phyloP scores from a whole-genome alignment of 2,113 vertebrate species.

The Petroica traversi region DNA sequence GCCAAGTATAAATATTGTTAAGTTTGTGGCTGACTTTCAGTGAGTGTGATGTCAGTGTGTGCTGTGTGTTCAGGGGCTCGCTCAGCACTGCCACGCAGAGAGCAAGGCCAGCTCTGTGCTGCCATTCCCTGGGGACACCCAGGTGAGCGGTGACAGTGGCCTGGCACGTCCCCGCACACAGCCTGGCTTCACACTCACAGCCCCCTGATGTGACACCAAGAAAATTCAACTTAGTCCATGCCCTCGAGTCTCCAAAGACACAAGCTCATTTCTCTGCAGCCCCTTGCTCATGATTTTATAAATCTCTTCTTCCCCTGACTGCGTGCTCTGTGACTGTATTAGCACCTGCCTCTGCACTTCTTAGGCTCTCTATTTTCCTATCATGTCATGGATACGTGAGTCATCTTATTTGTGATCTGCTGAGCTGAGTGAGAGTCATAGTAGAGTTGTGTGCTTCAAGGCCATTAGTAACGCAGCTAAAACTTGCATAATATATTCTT shows the following conservation, averaged over 20 bases:
- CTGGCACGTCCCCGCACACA: neutral
- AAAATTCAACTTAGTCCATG: neutral
- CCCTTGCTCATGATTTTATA: neutral
- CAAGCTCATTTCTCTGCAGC: neutral
- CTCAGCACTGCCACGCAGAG: neutral
- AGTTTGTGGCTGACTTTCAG: neutral
- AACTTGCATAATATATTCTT: conserved; percentile 63
- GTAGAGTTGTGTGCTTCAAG: conserved; percentile 41
- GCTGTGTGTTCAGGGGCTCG: fast-evolving
- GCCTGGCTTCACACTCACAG: neutral
- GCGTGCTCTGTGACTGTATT: conserved; percentile 3
- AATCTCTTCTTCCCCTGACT: neutral
- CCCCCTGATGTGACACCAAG: neutral
- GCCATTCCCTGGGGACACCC: neutral
- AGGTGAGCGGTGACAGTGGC: neutral
- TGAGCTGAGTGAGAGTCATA: conserved; percentile 56
- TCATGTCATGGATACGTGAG: conserved; percentile 45
- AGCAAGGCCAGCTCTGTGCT: neutral
- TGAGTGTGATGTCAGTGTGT: fast-evolving
- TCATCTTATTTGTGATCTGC: conserved; percentile 63
- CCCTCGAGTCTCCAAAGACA: neutral
- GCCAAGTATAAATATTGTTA: neutral
- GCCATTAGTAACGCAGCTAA: conserved; percentile 52
- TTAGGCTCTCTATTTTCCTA: conserved; percentile 17
- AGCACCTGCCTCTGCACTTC: conserved; percentile 61